Evolutionary conservation across 2,888 invertebrate species (phyloP).

Genomic region (Patella ulyssiponensis): DNA sequence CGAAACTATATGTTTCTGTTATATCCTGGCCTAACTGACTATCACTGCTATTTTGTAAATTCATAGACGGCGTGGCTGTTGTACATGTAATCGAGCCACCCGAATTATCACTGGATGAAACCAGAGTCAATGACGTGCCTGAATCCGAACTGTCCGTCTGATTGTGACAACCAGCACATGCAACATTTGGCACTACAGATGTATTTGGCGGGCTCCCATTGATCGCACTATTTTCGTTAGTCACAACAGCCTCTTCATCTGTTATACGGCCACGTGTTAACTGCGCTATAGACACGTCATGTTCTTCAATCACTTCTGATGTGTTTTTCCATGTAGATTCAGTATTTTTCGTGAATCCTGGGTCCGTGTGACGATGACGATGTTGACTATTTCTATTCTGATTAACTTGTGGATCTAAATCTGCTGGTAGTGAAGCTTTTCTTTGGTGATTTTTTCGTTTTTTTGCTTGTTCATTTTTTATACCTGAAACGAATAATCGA

Average conservation of each 20-base stretch:
- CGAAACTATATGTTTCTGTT: constrained; percentile 12
- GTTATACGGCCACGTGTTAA: not conserved
- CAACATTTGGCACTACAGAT: constrained; percentile 29
- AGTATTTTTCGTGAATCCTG: constrained; percentile 29
- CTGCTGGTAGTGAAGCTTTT: constrained; percentile 43
- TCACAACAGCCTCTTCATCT: constrained; percentile 14
- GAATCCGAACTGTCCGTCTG: constrained; percentile 40
- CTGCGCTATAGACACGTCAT: not conserved
- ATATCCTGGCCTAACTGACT: constrained; percentile 22
- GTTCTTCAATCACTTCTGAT: constrained; percentile 19
- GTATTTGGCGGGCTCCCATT: constrained; percentile 40
- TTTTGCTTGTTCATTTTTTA: constrained; percentile 14
- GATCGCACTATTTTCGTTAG: constrained; percentile 22
- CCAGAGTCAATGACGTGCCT: constrained; percentile 43
- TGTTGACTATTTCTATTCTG: constrained; percentile 26
- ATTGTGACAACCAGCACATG: constrained; percentile 21
- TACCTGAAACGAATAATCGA: not conserved
- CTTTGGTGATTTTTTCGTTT: constrained; percentile 29
- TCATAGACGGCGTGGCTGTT: constrained; percentile 12
- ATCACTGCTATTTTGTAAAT: constrained; percentile 18
- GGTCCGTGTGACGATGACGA: constrained; percentile 48
- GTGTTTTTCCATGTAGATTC: constrained; percentile 18
- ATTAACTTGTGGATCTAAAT: constrained; percentile 23
- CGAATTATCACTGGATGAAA: constrained; percentile 60
- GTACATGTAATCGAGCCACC: constrained; percentile 44